Percentiles rank a stretch among this genome's conserved stretches.
These are phyloP conservation scores for Antechinus flavipes DNA, from an alignment of 2,113 vertebrate genomes.

Conservation along the genomic window DNA sequence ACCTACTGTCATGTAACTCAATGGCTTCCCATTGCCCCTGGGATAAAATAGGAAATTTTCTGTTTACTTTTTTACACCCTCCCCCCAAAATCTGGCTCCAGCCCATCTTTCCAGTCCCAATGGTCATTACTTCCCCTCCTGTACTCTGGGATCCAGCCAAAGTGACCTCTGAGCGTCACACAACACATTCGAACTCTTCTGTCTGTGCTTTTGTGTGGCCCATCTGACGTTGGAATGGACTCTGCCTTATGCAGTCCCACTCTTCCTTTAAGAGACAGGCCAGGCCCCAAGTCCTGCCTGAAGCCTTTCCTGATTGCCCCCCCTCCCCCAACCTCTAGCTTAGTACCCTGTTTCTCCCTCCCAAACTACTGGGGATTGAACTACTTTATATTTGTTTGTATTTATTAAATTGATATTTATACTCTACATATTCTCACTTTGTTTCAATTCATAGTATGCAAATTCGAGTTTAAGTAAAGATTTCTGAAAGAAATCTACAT, in stretches of 20 bases:
- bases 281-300: background rate
- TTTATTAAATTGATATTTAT: background rate
- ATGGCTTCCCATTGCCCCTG: background rate
- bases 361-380: background rate
- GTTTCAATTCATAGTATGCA: background rate
- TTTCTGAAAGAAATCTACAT: background rate
- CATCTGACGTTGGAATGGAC: background rate
- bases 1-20: background rate
- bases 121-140: background rate
- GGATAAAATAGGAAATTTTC: background rate
- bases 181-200: background rate
- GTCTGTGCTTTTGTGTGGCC: background rate
- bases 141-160: background rate
- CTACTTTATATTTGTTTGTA: background rate
- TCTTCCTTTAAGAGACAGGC: background rate
- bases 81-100: background rate
- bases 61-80: background rate
- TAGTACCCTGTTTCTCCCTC: background rate
- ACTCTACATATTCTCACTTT: background rate
- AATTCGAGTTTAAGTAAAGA: background rate
- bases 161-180: background rate
- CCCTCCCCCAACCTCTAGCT: no score
- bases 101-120: background rate
- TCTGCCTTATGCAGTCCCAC: background rate
- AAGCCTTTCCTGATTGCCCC: no score